phyloP scores from a whole-genome alignment of 2,888 invertebrate species.

The Ectobius pallidus region DNA sequence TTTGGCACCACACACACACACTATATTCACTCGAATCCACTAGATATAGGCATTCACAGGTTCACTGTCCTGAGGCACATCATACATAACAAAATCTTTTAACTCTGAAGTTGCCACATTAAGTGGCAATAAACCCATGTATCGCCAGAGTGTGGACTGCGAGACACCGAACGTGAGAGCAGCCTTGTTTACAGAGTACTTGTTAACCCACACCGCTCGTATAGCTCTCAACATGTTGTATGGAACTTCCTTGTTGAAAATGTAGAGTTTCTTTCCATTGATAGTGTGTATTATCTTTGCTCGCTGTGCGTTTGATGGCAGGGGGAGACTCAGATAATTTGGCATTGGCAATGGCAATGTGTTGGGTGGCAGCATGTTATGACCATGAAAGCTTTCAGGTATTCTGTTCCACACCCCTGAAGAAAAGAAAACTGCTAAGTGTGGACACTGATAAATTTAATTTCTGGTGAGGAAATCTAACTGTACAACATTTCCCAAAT shows the following conservation, averaged over 20 bases:
- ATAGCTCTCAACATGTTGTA: slow-evolving; percentile 24
- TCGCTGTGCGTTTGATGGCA: neutral
- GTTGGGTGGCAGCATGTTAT: neutral
- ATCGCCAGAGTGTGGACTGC: slow-evolving; percentile 19
- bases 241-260: slow-evolving; percentile 28
- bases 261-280: slow-evolving; percentile 8
- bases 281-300: slow-evolving; percentile 20
- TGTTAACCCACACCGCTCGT: slow-evolving; percentile 12
- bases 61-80: no score
- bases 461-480: no score
- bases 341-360: neutral
- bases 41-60: no score
- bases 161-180: slow-evolving; percentile 15
- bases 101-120: neutral
- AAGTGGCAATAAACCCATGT: neutral
- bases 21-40: no score
- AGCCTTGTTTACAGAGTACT: slow-evolving; percentile 18
- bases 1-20: no score
- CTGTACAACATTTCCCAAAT: no score
- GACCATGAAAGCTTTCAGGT: neutral
- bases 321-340: neutral
- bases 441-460: no score
- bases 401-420: slow-evolving; percentile 11
- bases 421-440: slow-evolving; percentile 20
- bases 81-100: neutral